A percentile compares a stretch with the other conserved stretches of the same genome.
Evolutionary conservation across 2,113 vertebrate species (phyloP).

Genomic region (Eclectus roratus): DNA sequence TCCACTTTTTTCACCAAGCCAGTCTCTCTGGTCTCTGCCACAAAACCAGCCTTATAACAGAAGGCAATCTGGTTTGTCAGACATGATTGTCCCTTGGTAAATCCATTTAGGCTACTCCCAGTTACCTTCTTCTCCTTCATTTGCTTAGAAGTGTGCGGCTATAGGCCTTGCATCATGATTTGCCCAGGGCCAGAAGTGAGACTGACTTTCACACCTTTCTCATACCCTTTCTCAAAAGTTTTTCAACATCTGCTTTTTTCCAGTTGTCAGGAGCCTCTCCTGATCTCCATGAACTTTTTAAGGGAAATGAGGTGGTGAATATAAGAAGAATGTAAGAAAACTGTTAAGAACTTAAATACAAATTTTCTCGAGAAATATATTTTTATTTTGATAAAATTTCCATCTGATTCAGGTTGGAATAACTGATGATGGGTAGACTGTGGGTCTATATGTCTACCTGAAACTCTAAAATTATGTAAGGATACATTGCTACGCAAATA

Average conservation of each 20-base stretch:
- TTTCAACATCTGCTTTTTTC: neutral
- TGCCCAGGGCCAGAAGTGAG: neutral
- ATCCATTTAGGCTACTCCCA: neutral
- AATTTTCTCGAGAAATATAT: neutral
- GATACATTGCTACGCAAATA: neutral
- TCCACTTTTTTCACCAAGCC: neutral
- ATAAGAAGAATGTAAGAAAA: neutral
- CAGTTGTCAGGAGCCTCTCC: rapidly evolving
- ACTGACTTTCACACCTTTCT: neutral
- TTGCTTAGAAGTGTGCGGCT: neutral
- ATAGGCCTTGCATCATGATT: neutral
- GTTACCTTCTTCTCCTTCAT: neutral
- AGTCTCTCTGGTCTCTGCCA: neutral
- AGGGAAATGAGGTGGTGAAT: neutral
- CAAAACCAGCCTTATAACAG: neutral
- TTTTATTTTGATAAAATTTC: neutral
- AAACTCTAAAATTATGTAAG: neutral
- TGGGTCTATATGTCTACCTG: neutral
- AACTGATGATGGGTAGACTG: neutral
- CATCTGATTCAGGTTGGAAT: neutral
- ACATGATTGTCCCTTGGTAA: neutral
- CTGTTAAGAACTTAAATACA: rapidly evolving
- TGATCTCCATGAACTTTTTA: neutral
- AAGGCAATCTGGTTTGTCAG: neutral
- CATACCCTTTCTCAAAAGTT: neutral